Base-by-base conservation (phyloP, 2,797 vertebrate genomes). In the Fratercula arctica region DNA sequence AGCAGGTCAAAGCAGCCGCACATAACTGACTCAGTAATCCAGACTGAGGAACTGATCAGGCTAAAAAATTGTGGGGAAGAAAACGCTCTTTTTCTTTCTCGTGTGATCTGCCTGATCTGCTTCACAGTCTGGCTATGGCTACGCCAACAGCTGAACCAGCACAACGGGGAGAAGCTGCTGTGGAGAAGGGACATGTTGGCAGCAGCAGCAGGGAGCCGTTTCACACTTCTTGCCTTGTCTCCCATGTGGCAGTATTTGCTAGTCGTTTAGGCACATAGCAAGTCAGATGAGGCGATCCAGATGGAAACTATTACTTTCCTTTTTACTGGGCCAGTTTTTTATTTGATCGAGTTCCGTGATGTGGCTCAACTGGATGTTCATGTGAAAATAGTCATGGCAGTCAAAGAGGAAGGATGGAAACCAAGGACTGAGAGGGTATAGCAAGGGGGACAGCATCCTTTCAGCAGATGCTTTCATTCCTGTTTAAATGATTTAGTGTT, bases 401-500 rank as follows among this genome's bases (percentile, higher is more conserved):
- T 63, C 80, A 85, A 86, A 90, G 80, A 68, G 82, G 87, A 88
- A 90, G 73, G 77, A 13, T 67, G 26, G 43, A 59, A 80, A 76
- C 21, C 12, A 35, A 39, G n/a, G 48, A 6, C 60, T 46, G 54
- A 85, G 53, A 67, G 1, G 7, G 29, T 26, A 4, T 31, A 17
- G 35, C 35, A 64, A 67, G 46, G 10, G 28, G 37, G 23, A 26
- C 19, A 76, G 60, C 37, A 63, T 50, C n/a, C 25, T 90, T 93
- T 70, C 86, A 92, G 64, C 86, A 93, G 81, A 67, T 94, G 78
- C 60, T 87, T 95, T 87, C 35, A 60, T 87, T 96, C 84, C 19
- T n/a, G 9, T 61, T 72, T n/a, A 69, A 88, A 69, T 70, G 7
- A 16, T 21, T 21, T 48, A 50, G 4, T 66, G 35, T 93, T 79